Evolutionary conservation across 2,888 invertebrate genomes (phyloP), one percentile per base, ranked within the genome.

Genomic region (Lissocephala sabroskyi): DNA sequence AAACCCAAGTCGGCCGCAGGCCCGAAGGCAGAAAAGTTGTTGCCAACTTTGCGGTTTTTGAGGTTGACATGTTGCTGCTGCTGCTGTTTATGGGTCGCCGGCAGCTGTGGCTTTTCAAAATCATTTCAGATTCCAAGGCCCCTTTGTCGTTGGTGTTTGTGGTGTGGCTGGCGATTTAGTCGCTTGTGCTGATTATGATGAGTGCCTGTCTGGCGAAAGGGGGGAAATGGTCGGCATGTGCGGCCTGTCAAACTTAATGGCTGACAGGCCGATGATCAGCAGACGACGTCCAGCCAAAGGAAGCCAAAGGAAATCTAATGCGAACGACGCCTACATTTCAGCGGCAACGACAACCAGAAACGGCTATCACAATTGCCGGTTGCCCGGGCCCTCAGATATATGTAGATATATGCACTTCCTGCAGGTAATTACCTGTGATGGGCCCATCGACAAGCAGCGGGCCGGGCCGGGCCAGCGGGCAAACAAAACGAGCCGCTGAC

Each of bases 31-130:
- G 40, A 41, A 62, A 67, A 70, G 58, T 75, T 75, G 75, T 73
- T 71, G 76, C 65, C 63, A 73, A 76, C 65, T 76, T 76, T 76
- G 71, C 70, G 74, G 77, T 66, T 77, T 77, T 74, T 70, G 73
- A 64, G 65, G 75, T 75, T 78, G 73, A 75, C 75, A 75, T 75
- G 68, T 75, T 75, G 78, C 64, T 71, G 62, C 65, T 75, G 68
- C 73, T 75, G 78, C 64, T 71, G 62, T 66, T 71, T 68, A 75
- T 66, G 66, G 59, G 71, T 66, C 71, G 67, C 75, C 45, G 65
- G 63, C 52, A 48, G 42, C 39, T 23, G 23, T 7, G 23, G 23
- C 23, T 23, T n/a, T n/a, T n/a, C 23, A 23, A 3, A 23, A 23
- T 23, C 7, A n/a, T 23, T 23, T 23, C 3, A 7, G 23, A 23